Conservation (phyloP, 1,140 invertebrate genomes). For the Asbolus verrucosus region DNA sequence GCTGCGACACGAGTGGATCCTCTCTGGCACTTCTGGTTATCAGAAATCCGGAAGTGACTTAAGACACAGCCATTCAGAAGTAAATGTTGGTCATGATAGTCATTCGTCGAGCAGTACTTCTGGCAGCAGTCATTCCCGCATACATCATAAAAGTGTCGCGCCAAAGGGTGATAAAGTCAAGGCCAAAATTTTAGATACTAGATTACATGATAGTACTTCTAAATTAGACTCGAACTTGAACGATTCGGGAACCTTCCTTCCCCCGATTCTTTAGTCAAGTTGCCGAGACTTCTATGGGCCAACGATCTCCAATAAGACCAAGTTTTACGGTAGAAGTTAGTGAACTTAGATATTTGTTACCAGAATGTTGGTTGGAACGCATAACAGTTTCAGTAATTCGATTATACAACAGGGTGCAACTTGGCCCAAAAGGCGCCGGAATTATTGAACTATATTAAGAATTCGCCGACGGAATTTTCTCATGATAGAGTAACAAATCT, state of each 20-base stretch:
- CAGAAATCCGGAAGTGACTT: constrained; percentile 55
- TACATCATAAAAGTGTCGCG: constrained; percentile 57
- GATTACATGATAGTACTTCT: constrained; percentile 58
- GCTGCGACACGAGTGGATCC: constrained; percentile 81
- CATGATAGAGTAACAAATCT: too few species aligned
- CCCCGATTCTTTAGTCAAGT: constrained; percentile 69
- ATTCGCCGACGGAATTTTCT: not conserved
- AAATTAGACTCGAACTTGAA: constrained; percentile 71
- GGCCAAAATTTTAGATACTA: constrained; percentile 62
- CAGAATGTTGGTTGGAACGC: constrained; percentile 18
- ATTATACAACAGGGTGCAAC: constrained; percentile 10
- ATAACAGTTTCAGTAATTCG: constrained; percentile 40
- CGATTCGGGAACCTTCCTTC: constrained; percentile 76
- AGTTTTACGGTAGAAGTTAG: constrained; percentile 37
- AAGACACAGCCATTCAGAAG: constrained; percentile 63
- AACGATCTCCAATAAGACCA: constrained; percentile 49
- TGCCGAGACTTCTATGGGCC: constrained; percentile 36
- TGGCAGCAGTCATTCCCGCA: constrained; percentile 59
- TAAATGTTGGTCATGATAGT: constrained; percentile 61
- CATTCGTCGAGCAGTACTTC: constrained; percentile 60
- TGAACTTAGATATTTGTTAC: constrained; percentile 37
- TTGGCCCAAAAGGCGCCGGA: not conserved
- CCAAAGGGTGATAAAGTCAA: constrained; percentile 61
- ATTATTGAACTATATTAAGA: not conserved
- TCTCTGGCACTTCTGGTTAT: constrained; percentile 51